These are phyloP conservation scores for Agrochola macilenta DNA, from an alignment of 2,888 invertebrate genomes.

Conservation along the genomic window DNA sequence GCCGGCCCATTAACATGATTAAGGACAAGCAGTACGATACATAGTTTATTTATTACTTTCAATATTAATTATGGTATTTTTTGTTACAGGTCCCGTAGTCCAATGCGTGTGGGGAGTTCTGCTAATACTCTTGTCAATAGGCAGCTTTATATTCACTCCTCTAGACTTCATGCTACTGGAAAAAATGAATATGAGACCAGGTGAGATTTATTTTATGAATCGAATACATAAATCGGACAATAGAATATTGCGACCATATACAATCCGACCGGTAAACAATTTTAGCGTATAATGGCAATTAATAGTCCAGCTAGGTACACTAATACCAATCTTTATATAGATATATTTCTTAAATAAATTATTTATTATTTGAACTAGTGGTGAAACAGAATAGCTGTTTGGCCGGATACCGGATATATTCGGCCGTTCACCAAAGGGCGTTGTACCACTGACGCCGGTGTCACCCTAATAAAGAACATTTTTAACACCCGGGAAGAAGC, in stretches of 20 bases:
- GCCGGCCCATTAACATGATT: no score
- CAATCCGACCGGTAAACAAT: no score
- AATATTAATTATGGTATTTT: not conserved
- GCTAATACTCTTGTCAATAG: constrained; percentile 84
- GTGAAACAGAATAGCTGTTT: no score
- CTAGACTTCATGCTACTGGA: constrained; percentile 90
- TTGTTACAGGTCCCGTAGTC: constrained; percentile 81
- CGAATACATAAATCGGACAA: not conserved
- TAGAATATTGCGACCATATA: no score
- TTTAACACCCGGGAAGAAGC: no score
- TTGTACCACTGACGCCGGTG: no score
- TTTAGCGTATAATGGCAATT: not conserved
- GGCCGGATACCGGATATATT: no score
- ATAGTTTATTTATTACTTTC: not conserved
- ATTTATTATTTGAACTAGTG: not conserved
- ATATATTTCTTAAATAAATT: not conserved
- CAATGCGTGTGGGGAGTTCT: constrained; percentile 84
- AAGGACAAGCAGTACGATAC: not conserved
- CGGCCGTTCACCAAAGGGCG: no score
- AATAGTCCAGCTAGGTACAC: not conserved
- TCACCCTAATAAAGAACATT: no score
- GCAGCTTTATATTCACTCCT: constrained; percentile 90
- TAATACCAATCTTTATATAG: not conserved
- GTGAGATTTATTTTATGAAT: constrained; percentile 70
- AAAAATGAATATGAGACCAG: constrained; percentile 91